A percentile compares a stretch with the other conserved stretches of the same genome.
These are phyloP conservation scores for Pseudorhiza aurosa DNA, from an alignment of 30 jellyfish, hydroid and myxozoan species.

Conservation along the genomic window DNA sequence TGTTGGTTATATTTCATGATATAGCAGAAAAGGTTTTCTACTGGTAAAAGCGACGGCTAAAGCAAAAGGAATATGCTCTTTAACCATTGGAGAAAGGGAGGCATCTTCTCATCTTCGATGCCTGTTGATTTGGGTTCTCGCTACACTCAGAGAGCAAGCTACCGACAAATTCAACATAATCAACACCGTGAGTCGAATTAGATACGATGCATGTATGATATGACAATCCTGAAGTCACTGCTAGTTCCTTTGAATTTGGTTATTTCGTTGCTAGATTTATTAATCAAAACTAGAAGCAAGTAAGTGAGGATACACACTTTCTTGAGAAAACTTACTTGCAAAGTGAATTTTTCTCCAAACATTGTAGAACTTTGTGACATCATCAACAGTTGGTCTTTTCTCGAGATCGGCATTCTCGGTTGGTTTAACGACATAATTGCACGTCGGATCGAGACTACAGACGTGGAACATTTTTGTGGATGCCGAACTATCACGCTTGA, in stretches of 20 bases:
- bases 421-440: constrained; percentile 8
- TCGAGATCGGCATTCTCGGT: neutral
- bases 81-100: too few relatives aligned
- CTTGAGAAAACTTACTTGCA: constrained; percentile 16
- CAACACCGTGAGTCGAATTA: too few relatives aligned
- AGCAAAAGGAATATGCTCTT: too few relatives aligned
- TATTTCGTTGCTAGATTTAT: neutral
- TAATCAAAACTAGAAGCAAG: neutral
- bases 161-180: too few relatives aligned
- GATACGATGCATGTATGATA: neutral
- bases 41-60: too few relatives aligned
- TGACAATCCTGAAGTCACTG: neutral
- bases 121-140: too few relatives aligned
- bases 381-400: neutral
- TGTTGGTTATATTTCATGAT: too few relatives aligned
- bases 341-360: constrained; percentile 10
- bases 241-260: neutral
- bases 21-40: too few relatives aligned
- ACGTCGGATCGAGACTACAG: neutral
- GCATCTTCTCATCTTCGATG: too few relatives aligned
- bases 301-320: neutral
- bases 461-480: neutral
- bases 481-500: neutral
- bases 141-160: too few relatives aligned
- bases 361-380: neutral